Conservation (phyloP, 2,113 vertebrate species). For the Cryptoleucopteryx plumbea region DNA sequence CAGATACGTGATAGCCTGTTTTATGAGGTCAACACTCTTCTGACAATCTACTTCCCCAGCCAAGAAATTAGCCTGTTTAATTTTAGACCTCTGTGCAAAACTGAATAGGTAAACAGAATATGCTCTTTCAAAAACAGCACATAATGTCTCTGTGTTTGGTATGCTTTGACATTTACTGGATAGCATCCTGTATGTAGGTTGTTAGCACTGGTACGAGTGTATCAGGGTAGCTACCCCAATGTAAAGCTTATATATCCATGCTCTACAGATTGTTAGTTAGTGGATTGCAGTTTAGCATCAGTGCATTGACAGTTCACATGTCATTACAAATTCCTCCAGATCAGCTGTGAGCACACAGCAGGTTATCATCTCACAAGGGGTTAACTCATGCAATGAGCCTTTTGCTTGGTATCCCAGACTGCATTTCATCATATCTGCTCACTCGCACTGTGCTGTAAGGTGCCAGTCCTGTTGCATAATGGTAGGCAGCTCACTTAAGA, state of each 20-base stretch:
- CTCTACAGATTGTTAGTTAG: background rate
- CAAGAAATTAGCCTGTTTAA: background rate
- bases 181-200: rapidly evolving
- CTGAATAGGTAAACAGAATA: background rate
- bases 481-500: background rate
- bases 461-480: background rate
- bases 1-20: background rate
- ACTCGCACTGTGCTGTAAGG: rapidly evolving
- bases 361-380: background rate
- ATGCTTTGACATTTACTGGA: background rate
- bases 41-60: background rate
- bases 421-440: background rate
- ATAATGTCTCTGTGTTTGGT: background rate
- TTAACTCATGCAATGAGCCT: background rate
- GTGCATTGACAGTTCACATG: background rate
- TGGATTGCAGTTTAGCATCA: background rate
- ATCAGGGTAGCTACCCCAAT: background rate
- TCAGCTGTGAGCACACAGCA: background rate
- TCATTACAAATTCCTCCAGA: background rate
- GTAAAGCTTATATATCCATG: background rate
- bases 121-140: background rate
- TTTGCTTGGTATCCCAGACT: background rate
- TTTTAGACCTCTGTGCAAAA: background rate
- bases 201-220: background rate
- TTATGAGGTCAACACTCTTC: background rate